Conservation (phyloP, 2,797 vertebrate species). For the Choloepus didactylus region DNA sequence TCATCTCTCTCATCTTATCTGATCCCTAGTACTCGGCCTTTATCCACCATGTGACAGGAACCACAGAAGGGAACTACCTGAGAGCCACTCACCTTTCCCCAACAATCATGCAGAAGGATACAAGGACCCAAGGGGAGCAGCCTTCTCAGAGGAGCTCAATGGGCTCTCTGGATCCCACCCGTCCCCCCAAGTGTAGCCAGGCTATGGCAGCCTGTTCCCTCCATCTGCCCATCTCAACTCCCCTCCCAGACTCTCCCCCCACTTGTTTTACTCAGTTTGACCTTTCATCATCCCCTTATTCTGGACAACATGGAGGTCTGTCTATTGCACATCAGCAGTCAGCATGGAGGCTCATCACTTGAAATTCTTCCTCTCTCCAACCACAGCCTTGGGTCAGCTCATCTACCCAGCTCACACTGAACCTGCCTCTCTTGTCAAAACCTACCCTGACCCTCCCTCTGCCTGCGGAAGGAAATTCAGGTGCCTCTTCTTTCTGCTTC, state of each 20-base stretch:
- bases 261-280: not conserved
- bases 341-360: not conserved
- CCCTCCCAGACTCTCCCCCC: not conserved
- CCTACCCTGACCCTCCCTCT: not conserved
- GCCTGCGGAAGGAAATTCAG: not conserved
- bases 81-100: not conserved
- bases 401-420: not conserved
- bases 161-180: not conserved
- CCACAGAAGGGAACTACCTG: not conserved
- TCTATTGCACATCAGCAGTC: not conserved
- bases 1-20: not conserved
- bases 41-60: not conserved
- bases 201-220: not conserved
- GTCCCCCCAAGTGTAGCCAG: not conserved
- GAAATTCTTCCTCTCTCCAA: not conserved
- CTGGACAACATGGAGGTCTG: not conserved
- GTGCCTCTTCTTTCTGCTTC: not conserved
- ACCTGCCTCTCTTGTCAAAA: not conserved
- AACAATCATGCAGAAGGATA: not conserved
- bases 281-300: not conserved
- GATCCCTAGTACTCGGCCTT: not conserved
- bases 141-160: not conserved
- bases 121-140: not conserved
- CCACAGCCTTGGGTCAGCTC: not conserved
- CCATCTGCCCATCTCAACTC: not conserved